Percentiles rank a stretch among this genome's conserved stretches.
These are phyloP conservation scores for Ethmia dodecea DNA, from an alignment of 2,888 invertebrate genomes.

Conservation along the genomic window DNA sequence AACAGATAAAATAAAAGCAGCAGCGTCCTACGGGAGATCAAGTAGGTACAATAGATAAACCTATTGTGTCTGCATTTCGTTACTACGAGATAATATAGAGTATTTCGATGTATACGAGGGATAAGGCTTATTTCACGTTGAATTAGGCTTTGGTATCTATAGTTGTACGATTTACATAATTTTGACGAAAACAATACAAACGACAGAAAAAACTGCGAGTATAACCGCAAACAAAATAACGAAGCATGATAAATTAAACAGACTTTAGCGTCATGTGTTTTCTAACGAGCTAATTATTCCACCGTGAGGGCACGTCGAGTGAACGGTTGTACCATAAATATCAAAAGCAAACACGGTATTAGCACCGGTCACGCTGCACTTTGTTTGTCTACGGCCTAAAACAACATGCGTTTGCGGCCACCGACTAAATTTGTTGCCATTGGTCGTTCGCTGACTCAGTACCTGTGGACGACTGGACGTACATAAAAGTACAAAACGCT, in stretches of 20 bases:
- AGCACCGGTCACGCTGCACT: constrained; percentile 70
- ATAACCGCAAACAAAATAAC: constrained; percentile 29
- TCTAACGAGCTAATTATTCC: constrained; percentile 74
- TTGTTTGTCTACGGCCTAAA: constrained; percentile 72
- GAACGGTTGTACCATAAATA: constrained; percentile 64
- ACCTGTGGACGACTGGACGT: constrained; percentile 29
- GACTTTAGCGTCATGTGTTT: constrained; percentile 49
- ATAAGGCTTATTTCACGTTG: too few relatives aligned
- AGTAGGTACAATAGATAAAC: too few relatives aligned
- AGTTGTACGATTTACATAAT: too few relatives aligned
- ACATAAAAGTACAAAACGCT: constrained; percentile 31
- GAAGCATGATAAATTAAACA: constrained; percentile 30
- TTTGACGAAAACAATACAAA: too few relatives aligned
- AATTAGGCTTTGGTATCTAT: too few relatives aligned
- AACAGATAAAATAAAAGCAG: too few relatives aligned
- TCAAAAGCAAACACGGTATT: constrained; percentile 67
- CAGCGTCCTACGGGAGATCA: too few relatives aligned
- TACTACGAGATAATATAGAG: too few relatives aligned
- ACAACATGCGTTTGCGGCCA: constrained; percentile 72
- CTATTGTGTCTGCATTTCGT: too few relatives aligned
- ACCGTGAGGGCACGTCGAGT: constrained; percentile 51
- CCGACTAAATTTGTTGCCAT: constrained; percentile 64
- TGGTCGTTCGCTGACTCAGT: constrained; percentile 70
- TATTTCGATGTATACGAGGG: too few relatives aligned
- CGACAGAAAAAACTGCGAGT: too few relatives aligned